Base-by-base conservation (phyloP, 2,888 invertebrate genomes). In the Magallana nippona region DNA sequence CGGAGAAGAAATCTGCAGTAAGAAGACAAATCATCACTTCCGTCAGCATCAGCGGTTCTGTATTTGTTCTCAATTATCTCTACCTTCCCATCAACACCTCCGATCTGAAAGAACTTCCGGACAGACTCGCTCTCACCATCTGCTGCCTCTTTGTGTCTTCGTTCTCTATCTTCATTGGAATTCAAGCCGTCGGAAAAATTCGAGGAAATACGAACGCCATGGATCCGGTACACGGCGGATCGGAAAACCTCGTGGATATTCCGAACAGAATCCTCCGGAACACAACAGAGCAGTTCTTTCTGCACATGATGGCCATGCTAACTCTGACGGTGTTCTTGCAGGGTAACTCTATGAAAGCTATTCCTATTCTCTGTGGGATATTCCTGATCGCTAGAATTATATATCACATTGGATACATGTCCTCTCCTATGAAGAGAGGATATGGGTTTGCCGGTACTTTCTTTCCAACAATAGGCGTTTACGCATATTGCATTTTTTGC, bases 41-140 rank as follows among this genome's bases (percentile, higher is more conserved):
- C 60, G 15, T n/a, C n/a, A 19, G 5, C 19, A 19, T 60, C n/a
- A 60, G n/a, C 19, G 11, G 60, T 8, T 22, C 56, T 8, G n/a
- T 55, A 11, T 22, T 55, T 55, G 13, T 22, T 19, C 10, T 60
- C 60, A 19, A 1, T 3, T 60, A 19, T 60, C 60, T n/a, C 8
- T 60, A 60, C 17, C n/a, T 19, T 19, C 79, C 79, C 55, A 10
- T 79, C n/a, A 55, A 79, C 57, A 55, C 22, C 2, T 22, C 55
- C 17, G 55, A 3, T 17, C 5, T 82, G 56, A 82, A 1, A 15
- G 44, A 55, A 3, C 10, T 32, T 19, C n/a, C 15, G 19, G 88
- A 89, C 32, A 84, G 86, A 60, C n/a, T 89, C 17, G 82, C 86
- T 3, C 89, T 82, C 78, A 88, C 89, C 10, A 81, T 89, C 10